Conservation (phyloP, 2,797 vertebrate genomes). For the Mormyrops boulengeri region DNA sequence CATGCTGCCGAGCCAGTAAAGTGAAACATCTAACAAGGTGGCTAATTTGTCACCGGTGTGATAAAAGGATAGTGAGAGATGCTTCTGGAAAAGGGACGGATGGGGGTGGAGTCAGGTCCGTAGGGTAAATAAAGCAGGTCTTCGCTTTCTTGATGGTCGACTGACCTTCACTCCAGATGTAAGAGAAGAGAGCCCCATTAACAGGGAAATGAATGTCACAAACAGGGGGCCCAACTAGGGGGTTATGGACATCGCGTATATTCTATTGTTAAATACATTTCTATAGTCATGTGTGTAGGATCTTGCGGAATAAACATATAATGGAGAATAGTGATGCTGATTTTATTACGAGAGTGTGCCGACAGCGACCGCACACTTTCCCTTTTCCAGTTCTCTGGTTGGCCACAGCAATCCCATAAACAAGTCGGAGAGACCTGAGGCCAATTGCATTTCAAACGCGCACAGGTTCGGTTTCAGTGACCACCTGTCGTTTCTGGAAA, state of each 20-base stretch:
- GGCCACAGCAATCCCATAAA: not conserved
- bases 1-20: not conserved
- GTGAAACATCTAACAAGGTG: not conserved
- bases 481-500: slow-evolving; percentile 43
- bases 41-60: not conserved
- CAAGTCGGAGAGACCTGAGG: not conserved
- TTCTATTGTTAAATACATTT: not conserved
- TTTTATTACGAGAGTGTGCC: not conserved
- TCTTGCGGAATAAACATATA: not conserved
- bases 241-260: not conserved
- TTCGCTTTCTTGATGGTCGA: not conserved
- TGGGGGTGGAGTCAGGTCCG: not conserved
- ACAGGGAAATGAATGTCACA: not conserved
- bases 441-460: not conserved
- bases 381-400: not conserved
- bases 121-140: not conserved
- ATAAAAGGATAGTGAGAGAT: not conserved
- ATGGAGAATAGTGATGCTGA: not conserved
- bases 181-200: not conserved
- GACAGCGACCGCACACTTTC: not conserved
- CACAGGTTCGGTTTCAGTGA: not conserved
- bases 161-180: not conserved
- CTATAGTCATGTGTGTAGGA: not conserved
- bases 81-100: not conserved
- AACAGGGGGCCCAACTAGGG: not conserved